These are phyloP conservation scores for Channa argus DNA, from an alignment of 2,113 vertebrate species.

Conservation along the genomic window DNA sequence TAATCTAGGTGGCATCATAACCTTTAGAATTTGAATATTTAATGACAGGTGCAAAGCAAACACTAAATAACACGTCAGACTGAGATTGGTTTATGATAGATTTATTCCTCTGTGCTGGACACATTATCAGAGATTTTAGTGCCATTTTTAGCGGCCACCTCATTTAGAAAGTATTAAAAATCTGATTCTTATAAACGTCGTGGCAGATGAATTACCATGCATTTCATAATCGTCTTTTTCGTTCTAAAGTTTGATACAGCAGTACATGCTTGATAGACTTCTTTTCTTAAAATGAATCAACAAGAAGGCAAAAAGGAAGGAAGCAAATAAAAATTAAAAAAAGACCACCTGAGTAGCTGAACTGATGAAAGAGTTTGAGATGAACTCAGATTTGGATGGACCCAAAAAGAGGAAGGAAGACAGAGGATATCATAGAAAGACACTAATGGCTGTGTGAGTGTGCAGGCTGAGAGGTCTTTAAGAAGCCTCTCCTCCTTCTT, in stretches of 20 bases:
- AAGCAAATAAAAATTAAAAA: too few species aligned
- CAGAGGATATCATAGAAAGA: conserved; percentile 23
- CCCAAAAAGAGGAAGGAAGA: neutral
- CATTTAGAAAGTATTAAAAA: neutral
- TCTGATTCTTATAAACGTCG: too few species aligned
- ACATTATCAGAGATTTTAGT: neutral
- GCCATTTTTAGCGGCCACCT: neutral
- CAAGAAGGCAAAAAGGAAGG: too few species aligned
- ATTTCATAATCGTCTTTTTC: too few species aligned
- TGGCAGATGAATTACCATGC: too few species aligned
- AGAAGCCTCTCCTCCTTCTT: neutral
- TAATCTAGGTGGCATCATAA: neutral
- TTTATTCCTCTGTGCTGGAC: neutral
- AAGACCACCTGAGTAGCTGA: neutral
- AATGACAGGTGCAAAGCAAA: neutral
- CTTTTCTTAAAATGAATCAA: too few species aligned
- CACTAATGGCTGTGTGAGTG: conserved; percentile 37
- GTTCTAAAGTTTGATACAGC: too few species aligned
- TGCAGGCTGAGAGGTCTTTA: conserved; percentile 29
- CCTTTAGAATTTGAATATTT: neutral
- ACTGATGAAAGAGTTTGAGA: conserved; percentile 16
- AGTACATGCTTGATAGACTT: too few species aligned
- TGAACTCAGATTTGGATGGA: neutral
- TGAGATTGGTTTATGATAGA: neutral
- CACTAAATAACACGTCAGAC: neutral